Conservation (phyloP, 2,113 vertebrate genomes). For the Calidris pygmaea region DNA sequence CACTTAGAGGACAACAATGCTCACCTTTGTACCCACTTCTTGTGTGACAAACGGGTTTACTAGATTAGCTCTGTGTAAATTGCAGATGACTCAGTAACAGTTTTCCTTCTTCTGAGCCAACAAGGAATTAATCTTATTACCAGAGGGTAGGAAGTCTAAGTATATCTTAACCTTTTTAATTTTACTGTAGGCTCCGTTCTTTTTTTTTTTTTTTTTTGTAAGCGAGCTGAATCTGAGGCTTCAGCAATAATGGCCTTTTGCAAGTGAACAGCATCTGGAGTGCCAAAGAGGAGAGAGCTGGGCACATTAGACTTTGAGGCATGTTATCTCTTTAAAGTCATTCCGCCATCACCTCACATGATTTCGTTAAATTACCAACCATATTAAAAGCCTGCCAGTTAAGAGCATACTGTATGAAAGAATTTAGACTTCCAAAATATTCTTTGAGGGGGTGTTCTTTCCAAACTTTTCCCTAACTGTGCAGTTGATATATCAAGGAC, state of each 20-base stretch:
- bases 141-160: neutral
- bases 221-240: neutral
- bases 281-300: neutral
- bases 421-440: neutral
- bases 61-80: constrained; percentile 42
- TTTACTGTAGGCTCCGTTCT: neutral
- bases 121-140: constrained; percentile 47
- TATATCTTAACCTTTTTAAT: constrained; percentile 23
- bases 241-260: neutral
- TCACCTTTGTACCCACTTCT: constrained; percentile 46
- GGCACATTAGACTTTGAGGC: neutral
- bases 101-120: neutral
- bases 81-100: constrained; percentile 16
- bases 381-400: neutral
- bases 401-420: neutral
- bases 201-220: neutral
- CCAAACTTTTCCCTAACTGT: neutral
- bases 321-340: neutral
- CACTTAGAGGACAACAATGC: neutral
- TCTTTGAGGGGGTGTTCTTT: neutral
- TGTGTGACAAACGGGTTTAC: constrained; percentile 37
- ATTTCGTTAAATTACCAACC: neutral
- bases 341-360: neutral
- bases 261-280: neutral
- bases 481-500: neutral